phyloP scores from a whole-genome alignment of 1,140 invertebrate genomes.

The Drosophila leontia region DNA sequence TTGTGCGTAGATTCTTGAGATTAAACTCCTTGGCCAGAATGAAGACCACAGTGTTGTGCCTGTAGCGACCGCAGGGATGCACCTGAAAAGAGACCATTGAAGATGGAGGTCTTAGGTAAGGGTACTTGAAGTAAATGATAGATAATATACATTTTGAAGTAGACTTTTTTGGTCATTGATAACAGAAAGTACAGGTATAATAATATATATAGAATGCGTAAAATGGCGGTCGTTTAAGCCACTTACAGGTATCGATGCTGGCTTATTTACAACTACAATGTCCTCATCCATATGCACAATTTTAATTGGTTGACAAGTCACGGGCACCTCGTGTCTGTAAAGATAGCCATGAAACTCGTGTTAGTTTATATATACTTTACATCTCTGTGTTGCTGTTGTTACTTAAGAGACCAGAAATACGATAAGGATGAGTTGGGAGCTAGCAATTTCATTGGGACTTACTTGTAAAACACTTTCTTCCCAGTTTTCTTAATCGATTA shows the following conservation, averaged over 20 bases:
- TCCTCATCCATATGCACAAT: slow-evolving; percentile 99
- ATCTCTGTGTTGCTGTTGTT: slow-evolving; percentile 20
- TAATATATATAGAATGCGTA: slow-evolving; percentile 5
- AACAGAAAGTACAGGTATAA: slow-evolving; percentile 7
- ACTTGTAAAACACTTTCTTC: slow-evolving; percentile 1
- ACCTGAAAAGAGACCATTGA: slow-evolving; percentile 87
- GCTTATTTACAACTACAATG: slow-evolving; percentile 99
- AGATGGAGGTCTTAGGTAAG: not conserved
- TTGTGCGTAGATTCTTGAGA: slow-evolving; percentile 96
- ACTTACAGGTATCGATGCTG: slow-evolving; percentile 99
- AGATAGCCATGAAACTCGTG: slow-evolving; percentile 43
- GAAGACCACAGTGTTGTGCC: slow-evolving; percentile 98
- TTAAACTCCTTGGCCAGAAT: slow-evolving; percentile 98
- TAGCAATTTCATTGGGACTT: not conserved
- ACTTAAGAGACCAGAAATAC: slow-evolving; percentile 17
- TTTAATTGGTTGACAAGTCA: slow-evolving; percentile 95
- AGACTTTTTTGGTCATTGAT: slow-evolving; percentile 7
- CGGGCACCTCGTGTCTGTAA: slow-evolving; percentile 99
- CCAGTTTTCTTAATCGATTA: not conserved
- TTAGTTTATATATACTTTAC: slow-evolving; percentile 38
- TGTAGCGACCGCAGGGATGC: slow-evolving; percentile 98
- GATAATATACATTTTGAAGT: slow-evolving; percentile 16
- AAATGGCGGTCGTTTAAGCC: slow-evolving; percentile 91
- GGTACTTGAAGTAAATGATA: not conserved
- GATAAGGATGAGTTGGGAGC: not conserved